These are phyloP conservation scores for Brotula barbata DNA, from an alignment of 2,797 vertebrate species.

Conservation along the genomic window DNA sequence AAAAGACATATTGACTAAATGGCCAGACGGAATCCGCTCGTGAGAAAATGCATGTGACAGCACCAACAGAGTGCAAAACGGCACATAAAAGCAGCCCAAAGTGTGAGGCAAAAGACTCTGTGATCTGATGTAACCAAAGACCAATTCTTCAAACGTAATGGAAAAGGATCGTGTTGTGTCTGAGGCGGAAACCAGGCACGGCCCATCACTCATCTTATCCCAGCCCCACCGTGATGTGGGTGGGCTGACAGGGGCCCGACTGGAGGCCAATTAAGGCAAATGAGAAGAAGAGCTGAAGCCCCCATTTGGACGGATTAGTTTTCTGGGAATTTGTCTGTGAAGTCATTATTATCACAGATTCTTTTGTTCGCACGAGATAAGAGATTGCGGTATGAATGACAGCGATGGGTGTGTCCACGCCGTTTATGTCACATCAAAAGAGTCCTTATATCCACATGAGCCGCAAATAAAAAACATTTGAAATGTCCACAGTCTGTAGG, in stretches of 20 bases:
- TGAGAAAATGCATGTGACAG: slow-evolving; percentile 25
- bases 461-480: no score
- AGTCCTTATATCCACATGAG: no score
- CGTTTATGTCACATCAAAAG: no score
- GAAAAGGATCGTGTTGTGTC: slow-evolving; percentile 18
- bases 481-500: no score
- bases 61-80: slow-evolving; percentile 3
- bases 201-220: slow-evolving; percentile 26
- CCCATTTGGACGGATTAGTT: no score
- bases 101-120: slow-evolving; percentile 30
- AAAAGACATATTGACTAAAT: slow-evolving; percentile 51
- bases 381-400: no score
- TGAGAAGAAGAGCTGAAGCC: neutral
- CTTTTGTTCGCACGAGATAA: no score
- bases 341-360: no score
- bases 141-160: slow-evolving; percentile 35
- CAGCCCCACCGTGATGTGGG: slow-evolving; percentile 10
- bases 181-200: slow-evolving; percentile 27
- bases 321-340: no score
- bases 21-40: slow-evolving; percentile 36
- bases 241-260: neutral
- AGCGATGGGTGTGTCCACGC: no score
- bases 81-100: slow-evolving; percentile 7
- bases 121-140: slow-evolving; percentile 33
- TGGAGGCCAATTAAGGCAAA: slow-evolving; percentile 2